Percentiles rank a stretch among this genome's conserved stretches.
Evolutionary conservation across 2,888 invertebrate genomes (phyloP).

Genomic region (Morpho achilles): DNA sequence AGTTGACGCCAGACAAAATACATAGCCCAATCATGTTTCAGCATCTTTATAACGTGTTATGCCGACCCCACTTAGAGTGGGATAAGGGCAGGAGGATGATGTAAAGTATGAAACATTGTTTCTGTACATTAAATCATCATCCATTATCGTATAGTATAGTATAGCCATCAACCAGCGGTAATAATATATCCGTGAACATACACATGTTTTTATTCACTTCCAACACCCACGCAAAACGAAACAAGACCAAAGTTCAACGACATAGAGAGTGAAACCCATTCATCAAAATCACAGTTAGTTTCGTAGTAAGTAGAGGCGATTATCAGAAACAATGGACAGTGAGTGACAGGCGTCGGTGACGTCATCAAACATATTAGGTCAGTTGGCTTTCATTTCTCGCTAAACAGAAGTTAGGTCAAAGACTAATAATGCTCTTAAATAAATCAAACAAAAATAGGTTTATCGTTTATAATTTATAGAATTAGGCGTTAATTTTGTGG

Average conservation of each 20-base stretch:
- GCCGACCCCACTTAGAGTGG: too few relatives aligned
- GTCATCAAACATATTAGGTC: conserved; percentile 49
- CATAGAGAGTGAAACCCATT: conserved; percentile 66
- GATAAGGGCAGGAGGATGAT: too few relatives aligned
- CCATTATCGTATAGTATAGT: too few relatives aligned
- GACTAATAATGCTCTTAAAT: not conserved
- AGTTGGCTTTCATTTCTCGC: conserved; percentile 29
- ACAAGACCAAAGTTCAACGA: conserved; percentile 71
- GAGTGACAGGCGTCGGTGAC: conserved; percentile 51
- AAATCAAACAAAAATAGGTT: too few relatives aligned
- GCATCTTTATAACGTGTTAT: too few relatives aligned
- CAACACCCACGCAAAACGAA: conserved; percentile 57
- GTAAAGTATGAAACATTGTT: too few relatives aligned
- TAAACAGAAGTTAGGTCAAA: conserved; percentile 10
- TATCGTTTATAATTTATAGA: too few relatives aligned
- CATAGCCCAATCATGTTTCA: too few relatives aligned
- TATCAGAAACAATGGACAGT: conserved; percentile 55
- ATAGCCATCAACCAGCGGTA: not conserved
- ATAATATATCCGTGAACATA: conserved; percentile 25
- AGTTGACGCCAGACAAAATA: too few relatives aligned
- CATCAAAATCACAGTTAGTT: conserved; percentile 63
- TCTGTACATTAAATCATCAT: too few relatives aligned
- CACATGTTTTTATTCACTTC: conserved; percentile 43
- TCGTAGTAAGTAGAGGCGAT: conserved; percentile 46
- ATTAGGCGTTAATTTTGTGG: too few relatives aligned